Conservation (phyloP, 2,888 invertebrate genomes). For the Hypsopygia costalis region DNA sequence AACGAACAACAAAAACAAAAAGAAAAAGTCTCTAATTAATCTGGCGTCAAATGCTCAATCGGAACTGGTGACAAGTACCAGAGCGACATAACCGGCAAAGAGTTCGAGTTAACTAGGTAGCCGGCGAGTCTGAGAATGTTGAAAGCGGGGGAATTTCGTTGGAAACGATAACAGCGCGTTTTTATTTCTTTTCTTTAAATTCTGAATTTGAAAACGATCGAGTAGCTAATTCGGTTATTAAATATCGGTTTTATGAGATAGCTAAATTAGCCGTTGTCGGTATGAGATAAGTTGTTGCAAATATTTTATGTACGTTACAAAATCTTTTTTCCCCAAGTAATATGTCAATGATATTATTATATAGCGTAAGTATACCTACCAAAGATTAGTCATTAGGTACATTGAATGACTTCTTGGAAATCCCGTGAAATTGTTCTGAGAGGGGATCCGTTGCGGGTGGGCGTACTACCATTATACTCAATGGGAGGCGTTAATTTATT, state of each 20-base stretch:
- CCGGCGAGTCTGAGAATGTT: conserved; percentile 30
- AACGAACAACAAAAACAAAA: conserved; percentile 7
- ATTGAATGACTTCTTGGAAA: conserved; percentile 48
- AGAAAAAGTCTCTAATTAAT: conserved; percentile 27
- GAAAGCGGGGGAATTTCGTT: conserved; percentile 1
- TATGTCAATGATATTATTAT: too few species aligned
- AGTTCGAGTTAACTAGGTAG: conserved; percentile 45
- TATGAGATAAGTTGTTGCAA: too few species aligned
- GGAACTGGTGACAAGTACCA: conserved; percentile 73
- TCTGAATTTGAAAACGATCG: background rate
- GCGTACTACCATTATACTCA: conserved; percentile 51
- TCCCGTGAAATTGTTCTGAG: conserved; percentile 47
- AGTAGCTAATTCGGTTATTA: too few species aligned
- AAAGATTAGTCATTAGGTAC: conserved; percentile 23
- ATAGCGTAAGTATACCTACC: background rate
- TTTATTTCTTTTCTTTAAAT: conserved; percentile 2
- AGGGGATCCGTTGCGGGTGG: conserved; percentile 61
- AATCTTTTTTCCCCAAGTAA: too few species aligned
- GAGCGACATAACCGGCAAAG: conserved; percentile 49
- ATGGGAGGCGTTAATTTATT: conserved; percentile 74
- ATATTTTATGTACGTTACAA: too few species aligned
- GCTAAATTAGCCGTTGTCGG: too few species aligned
- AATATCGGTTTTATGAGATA: too few species aligned
- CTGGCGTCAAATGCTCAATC: conserved; percentile 59
- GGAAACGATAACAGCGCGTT: conserved; percentile 5